Evolutionary conservation across 2,797 vertebrate genomes (phyloP).

Genomic region (Borostomias antarcticus): DNA sequence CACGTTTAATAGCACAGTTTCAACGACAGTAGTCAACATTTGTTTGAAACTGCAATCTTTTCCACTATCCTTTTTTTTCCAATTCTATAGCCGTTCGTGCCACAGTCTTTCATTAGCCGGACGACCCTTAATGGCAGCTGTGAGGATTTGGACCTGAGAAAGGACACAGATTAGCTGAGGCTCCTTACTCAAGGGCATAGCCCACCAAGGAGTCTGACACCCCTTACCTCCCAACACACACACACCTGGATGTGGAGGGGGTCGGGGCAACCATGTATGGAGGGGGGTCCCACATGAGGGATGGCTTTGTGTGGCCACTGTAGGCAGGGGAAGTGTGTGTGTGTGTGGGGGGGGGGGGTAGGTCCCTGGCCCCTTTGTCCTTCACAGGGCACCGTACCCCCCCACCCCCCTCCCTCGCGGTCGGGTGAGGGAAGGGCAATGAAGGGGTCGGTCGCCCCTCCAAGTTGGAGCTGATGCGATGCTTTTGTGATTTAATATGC

Average conservation of each 20-base stretch:
- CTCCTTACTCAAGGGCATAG: slow-evolving; percentile 66
- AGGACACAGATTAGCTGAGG: slow-evolving; percentile 27
- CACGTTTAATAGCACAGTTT: background rate
- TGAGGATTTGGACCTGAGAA: background rate
- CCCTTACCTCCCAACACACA: slow-evolving; percentile 25
- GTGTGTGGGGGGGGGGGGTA: slow-evolving; percentile 9
- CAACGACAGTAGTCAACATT: background rate
- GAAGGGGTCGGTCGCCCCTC: background rate
- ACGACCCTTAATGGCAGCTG: background rate
- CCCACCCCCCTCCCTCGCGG: slow-evolving; percentile 6
- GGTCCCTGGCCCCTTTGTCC: slow-evolving; percentile 64
- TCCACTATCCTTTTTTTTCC: background rate
- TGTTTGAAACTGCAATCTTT: slow-evolving; percentile 7
- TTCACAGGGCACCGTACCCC: slow-evolving; percentile 43
- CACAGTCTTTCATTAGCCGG: too few relatives aligned
- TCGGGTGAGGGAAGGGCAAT: slow-evolving; percentile 23
- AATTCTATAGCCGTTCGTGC: background rate
- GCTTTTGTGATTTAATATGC: slow-evolving; percentile 6
- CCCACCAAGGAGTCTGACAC: slow-evolving; percentile 32
- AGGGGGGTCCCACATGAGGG: slow-evolving; percentile 58
- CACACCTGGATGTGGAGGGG: background rate
- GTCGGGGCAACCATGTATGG: slow-evolving; percentile 26
- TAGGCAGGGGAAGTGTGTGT: slow-evolving; percentile 4
- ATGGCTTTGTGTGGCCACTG: slow-evolving; percentile 47
- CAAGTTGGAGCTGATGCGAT: background rate